Evolutionary conservation across 64 coral and sea anemone genomes (phyloP).

Genomic region (Acropora yongei): DNA sequence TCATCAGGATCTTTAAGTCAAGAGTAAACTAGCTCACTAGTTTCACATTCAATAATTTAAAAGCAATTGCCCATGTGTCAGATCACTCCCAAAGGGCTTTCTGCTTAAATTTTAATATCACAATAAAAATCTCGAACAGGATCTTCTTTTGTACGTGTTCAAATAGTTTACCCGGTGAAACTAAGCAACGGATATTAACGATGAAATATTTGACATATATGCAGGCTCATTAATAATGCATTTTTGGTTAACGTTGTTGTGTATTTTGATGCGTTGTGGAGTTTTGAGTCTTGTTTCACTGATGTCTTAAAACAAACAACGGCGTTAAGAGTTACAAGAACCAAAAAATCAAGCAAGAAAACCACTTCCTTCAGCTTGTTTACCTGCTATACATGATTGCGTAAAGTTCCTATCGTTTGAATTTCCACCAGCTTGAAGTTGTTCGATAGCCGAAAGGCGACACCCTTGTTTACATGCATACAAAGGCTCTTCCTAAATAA

Average conservation of each 20-base stretch:
- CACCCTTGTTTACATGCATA: constrained; percentile 78
- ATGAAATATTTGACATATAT: neutral
- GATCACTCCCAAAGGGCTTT: too few species aligned
- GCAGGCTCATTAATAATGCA: neutral
- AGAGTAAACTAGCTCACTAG: too few species aligned
- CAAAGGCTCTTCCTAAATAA: constrained; percentile 54
- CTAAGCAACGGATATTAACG: neutral
- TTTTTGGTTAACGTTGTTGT: neutral
- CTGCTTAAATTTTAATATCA: too few species aligned
- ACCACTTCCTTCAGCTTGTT: too few species aligned
- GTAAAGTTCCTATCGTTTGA: constrained; percentile 32
- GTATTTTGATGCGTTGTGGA: neutral
- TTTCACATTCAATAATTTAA: too few species aligned
- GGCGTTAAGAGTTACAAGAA: neutral
- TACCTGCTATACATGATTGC: neutral
- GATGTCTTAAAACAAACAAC: neutral
- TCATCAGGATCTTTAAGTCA: too few species aligned
- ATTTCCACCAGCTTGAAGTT: constrained; percentile 25
- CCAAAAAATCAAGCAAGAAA: neutral
- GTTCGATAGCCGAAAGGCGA: constrained; percentile 56
- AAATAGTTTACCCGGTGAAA: neutral
- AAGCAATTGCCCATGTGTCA: too few species aligned
- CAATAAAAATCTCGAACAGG: too few species aligned
- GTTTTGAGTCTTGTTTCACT: neutral
- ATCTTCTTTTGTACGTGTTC: too few species aligned